These are phyloP conservation scores for Dendronephthya gigantea DNA, from an alignment of 64 coral and sea anemone genomes.

Conservation along the genomic window DNA sequence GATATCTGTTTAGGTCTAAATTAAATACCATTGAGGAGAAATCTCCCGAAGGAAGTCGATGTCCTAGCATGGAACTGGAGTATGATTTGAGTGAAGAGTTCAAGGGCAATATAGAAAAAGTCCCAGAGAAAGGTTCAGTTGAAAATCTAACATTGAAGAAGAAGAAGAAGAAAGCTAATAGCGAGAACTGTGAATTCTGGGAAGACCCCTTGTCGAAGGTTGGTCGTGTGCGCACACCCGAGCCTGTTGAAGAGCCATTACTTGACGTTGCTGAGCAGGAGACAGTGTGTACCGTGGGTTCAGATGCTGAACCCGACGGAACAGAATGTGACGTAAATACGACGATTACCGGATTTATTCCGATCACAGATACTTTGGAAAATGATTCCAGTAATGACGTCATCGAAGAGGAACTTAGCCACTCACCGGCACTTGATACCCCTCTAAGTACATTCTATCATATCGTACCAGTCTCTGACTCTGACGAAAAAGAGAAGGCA, in stretches of 20 bases:
- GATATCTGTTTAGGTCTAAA: not conserved
- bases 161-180: not conserved
- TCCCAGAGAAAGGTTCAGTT: slow-evolving; percentile 3
- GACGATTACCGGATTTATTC: not conserved
- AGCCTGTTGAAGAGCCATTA: not conserved
- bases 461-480: not conserved
- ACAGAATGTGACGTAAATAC: not conserved
- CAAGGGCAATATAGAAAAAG: not conserved
- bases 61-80: not conserved
- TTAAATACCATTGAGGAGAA: not conserved
- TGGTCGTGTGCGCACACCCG: not conserved
- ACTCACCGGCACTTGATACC: slow-evolving; percentile 8
- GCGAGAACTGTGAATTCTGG: not conserved
- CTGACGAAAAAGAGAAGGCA: not conserved
- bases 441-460: slow-evolving; percentile 6
- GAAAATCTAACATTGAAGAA: not conserved
- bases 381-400: not conserved
- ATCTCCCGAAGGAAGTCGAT: not conserved
- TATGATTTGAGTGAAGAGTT: not conserved
- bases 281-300: not conserved
- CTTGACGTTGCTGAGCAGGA: not conserved
- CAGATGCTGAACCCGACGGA: not conserved
- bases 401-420: not conserved
- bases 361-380: not conserved
- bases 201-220: slow-evolving; percentile 5